Evolutionary conservation across 2,888 invertebrate species (phyloP), one percentile per base, ranked within the genome.

Genomic region (Melanophora roralis): DNA sequence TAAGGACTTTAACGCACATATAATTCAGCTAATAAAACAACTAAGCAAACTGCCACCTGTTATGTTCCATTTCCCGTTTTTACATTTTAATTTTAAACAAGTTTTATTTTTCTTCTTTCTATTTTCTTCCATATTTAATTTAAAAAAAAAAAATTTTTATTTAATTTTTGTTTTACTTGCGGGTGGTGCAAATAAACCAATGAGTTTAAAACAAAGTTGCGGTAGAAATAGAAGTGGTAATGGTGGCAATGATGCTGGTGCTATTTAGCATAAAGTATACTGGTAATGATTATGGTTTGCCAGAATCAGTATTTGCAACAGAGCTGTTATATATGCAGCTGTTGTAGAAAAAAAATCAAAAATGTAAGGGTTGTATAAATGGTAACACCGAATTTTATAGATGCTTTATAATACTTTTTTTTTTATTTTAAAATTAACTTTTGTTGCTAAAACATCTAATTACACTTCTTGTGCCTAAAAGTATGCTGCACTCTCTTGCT

Each of bases 1-100:
- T n/a, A n/a, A n/a, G n/a, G n/a, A n/a, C n/a, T n/a, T n/a, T n/a
- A 27, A 27, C 3, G 6, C 6, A 38, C 57, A 53, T 32, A 65
- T 57, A 73, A n/a, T 73, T 36, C 55, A 49, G 38, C 51, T 53
- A n/a, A n/a, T n/a, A n/a, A n/a, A n/a, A n/a, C n/a, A n/a, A n/a
- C n/a, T n/a, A n/a, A 27, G 27, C 27, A 27, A 3, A 5, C 27
- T 27, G 38, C 0, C 59, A 74, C 23, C 60, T 67, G 67, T 45
- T 67, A 60, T 45, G 34, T 51, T 74, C 60, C 36, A 67, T 60
- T 74, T 67, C 47, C 51, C 43, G 43, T 57, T 59, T 67, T 69
- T 59, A 74, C 59, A 60, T 74, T 74, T 74, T 67, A 60, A 74
- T 74, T 74, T 67, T 59, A 74, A n/a, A n/a, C n/a, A n/a, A n/a